Conservation (phyloP, 2,888 invertebrate genomes). For the Scrobipalpa atriplicella region DNA sequence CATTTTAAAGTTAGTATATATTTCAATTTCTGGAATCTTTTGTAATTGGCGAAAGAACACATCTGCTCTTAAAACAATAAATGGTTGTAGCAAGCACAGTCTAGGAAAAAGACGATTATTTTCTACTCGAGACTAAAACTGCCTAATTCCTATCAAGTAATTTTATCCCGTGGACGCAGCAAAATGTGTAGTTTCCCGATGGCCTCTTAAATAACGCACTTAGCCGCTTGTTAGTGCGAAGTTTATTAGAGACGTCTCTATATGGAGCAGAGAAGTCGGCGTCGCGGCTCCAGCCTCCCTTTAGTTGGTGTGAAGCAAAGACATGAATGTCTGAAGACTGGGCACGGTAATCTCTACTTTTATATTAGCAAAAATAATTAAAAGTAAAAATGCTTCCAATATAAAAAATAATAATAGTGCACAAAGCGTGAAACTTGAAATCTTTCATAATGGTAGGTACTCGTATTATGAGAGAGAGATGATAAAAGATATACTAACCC, state of each 20-base stretch:
- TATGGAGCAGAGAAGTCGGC: slow-evolving; percentile 42
- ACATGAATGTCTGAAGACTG: neutral
- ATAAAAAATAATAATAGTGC: no score
- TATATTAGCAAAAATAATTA: no score
- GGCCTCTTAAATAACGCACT: slow-evolving; percentile 54
- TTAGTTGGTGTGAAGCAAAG: slow-evolving; percentile 1
- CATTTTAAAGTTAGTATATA: neutral
- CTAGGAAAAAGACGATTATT: neutral
- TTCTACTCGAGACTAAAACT: neutral
- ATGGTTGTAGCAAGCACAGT: no score
- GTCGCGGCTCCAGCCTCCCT: neutral
- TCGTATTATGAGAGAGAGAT: no score
- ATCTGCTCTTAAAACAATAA: no score
- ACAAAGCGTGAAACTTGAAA: no score
- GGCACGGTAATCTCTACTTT: no score
- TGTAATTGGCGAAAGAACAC: no score
- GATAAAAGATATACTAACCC: no score
- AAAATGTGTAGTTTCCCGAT: slow-evolving; percentile 11
- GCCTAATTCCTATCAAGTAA: neutral
- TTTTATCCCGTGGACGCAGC: neutral
- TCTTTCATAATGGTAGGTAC: no score
- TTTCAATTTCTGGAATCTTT: no score
- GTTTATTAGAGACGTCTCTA: slow-evolving; percentile 56
- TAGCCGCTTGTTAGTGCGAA: slow-evolving; percentile 51
- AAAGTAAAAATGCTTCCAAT: no score